These are phyloP conservation scores for Python bivittatus DNA, from an alignment of 2,113 vertebrate species.

Conservation along the genomic window DNA sequence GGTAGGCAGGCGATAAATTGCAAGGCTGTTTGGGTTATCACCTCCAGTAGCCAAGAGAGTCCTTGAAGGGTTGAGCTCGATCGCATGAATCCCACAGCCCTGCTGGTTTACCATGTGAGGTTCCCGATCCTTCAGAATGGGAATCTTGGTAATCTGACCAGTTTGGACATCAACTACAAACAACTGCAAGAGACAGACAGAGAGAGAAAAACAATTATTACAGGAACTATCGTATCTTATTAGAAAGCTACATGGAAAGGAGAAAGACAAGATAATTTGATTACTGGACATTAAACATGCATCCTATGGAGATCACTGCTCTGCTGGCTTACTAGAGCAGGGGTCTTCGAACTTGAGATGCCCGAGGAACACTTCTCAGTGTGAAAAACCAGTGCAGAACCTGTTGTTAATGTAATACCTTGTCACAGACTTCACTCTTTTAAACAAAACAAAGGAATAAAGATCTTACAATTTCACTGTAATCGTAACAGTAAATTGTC, in stretches of 20 bases:
- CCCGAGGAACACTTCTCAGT: too few species aligned
- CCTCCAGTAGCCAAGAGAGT: slow-evolving; percentile 94
- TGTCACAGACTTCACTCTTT: too few species aligned
- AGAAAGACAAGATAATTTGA: background rate
- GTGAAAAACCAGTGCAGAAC: too few species aligned
- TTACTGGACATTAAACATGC: too few species aligned
- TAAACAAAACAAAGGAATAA: too few species aligned
- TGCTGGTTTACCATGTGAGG: slow-evolving; percentile 82
- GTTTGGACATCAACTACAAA: slow-evolving; percentile 95
- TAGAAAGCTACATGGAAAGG: background rate
- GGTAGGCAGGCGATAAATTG: slow-evolving; percentile 93
- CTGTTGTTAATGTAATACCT: too few species aligned
- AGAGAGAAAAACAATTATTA: background rate
- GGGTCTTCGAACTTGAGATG: too few species aligned
- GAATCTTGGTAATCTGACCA: slow-evolving; percentile 94
- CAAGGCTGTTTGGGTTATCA: slow-evolving; percentile 97
- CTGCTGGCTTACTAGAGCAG: too few species aligned
- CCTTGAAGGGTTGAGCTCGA: slow-evolving; percentile 92
- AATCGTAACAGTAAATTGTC: too few species aligned
- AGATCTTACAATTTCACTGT: too few species aligned
- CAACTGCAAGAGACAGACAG: slow-evolving; percentile 74
- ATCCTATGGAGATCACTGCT: too few species aligned
- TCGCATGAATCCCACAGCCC: slow-evolving; percentile 97
- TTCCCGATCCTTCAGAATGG: slow-evolving; percentile 93
- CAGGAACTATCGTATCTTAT: background rate